Percentiles rank a stretch among this genome's conserved stretches.
phyloP scores from a whole-genome alignment of 2,113 vertebrate species.

The Pachypanchax playfairii region DNA sequence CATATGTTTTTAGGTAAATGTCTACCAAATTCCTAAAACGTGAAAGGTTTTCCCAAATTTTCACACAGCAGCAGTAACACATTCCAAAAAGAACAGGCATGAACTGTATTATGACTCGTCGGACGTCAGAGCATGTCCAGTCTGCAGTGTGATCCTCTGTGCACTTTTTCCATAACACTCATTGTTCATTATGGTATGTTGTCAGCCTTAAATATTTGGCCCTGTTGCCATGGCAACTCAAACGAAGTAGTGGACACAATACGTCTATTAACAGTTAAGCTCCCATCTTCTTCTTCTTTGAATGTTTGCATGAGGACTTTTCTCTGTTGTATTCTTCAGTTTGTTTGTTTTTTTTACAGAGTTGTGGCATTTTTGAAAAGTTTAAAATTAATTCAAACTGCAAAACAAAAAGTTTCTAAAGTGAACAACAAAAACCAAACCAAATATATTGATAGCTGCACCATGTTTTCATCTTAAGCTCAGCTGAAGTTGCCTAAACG shows the following conservation, averaged over 20 bases:
- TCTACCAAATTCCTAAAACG: not conserved
- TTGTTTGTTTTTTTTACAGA: no score
- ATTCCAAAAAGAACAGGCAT: constrained; percentile 31
- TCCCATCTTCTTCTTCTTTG: constrained; percentile 5
- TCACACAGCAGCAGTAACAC: constrained; percentile 10
- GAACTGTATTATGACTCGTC: no score
- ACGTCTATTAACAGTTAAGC: constrained; percentile 55
- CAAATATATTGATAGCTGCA: no score
- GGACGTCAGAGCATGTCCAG: constrained; percentile 47
- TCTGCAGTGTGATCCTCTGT: constrained; percentile 55
- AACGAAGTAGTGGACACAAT: constrained; percentile 55
- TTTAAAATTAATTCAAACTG: constrained; percentile 28
- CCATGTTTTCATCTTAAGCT: constrained; percentile 3
- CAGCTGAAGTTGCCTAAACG: constrained; percentile 17
- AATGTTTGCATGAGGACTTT: constrained; percentile 30
- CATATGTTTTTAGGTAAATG: no score
- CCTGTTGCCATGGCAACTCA: constrained; percentile 67
- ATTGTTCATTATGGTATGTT: constrained; percentile 75
- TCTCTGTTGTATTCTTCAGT: constrained; percentile 15
- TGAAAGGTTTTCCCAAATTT: no score
- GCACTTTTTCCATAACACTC: constrained; percentile 51
- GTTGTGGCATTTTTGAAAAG: constrained; percentile 43
- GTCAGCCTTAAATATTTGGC: constrained; percentile 66
- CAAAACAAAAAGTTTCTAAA: not conserved
- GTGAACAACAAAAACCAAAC: no score